Conservation (phyloP, 2,888 invertebrate genomes). For the Brenthis daphne region DNA sequence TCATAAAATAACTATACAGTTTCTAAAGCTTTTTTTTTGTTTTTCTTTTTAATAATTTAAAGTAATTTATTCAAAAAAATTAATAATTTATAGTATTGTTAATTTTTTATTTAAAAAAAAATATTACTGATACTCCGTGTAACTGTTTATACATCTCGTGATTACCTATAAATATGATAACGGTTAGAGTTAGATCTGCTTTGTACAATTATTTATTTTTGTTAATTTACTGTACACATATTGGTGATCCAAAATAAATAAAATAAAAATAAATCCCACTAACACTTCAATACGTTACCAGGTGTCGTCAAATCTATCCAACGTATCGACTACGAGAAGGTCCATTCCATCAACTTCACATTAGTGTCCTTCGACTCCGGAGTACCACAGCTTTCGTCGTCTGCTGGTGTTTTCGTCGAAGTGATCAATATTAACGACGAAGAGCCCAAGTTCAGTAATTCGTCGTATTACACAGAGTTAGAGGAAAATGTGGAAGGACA, state of each 20-base stretch:
- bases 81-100: background rate
- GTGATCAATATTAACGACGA: conserved; percentile 94
- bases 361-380: conserved; percentile 93
- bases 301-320: conserved; percentile 89
- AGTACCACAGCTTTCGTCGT: conserved; percentile 90
- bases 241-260: too few relatives aligned
- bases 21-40: too few relatives aligned
- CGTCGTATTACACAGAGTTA: conserved; percentile 86
- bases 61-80: background rate
- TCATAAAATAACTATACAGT: too few relatives aligned
- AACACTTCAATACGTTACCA: conserved; percentile 48
- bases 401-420: conserved; percentile 89
- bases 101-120: background rate
- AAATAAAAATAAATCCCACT: too few relatives aligned
- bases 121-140: too few relatives aligned
- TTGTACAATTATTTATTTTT: too few relatives aligned
- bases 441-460: conserved; percentile 88
- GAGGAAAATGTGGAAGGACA: conserved; percentile 89
- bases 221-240: too few relatives aligned
- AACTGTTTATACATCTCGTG: too few relatives aligned
- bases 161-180: too few relatives aligned
- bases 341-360: conserved; percentile 89
- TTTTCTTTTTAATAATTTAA: background rate
- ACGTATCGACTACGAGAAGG: conserved; percentile 92
- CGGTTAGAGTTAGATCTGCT: too few relatives aligned